Base-by-base conservation (phyloP, 2,888 invertebrate genomes). In the Cephus pulcher region DNA sequence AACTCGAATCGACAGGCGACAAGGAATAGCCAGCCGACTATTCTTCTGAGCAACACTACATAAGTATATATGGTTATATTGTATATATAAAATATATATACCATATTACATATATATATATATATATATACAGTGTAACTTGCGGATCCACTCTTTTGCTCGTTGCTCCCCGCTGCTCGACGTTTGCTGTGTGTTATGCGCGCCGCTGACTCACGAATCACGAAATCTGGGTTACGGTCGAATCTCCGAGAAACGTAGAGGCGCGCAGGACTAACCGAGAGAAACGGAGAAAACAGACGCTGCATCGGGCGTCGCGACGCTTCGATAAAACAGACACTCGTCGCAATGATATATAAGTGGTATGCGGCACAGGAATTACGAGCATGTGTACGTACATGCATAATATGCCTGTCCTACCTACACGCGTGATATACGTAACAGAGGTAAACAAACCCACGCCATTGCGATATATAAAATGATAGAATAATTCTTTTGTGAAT, bases 1-100 rank as follows among this genome's bases (percentile, higher is more conserved):
- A 71, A 82, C 82, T 82, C 81, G 75, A 79, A 81, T 77, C 84
- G 84, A 84, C 84, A 82, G 82, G 80, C 81, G 84, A 82, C 84
- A 84, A 78, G 84, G 80, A 81, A 82, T 81, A 79, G 76, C 80
- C 79, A 79, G 75, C 75, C 82, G 79, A 81, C 80, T 82, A 81
- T 79, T 82, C 80, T 78, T 79, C 75, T 81, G 79, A 79, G 76
- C 76, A 69, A 68, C 75, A 56, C 73, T 69, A 69, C 75, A 74
- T 76, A 69, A 75, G 77, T 75, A 78, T 77, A 79, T 56, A 75
- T 73, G 74, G 56, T 23, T 56, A 56, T 56, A 34, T 71, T 34
- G 71, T 34, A 34, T 32, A 71, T 23, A 32, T 71, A 32, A 4
- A 32, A 4, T 23, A 9, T 30, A 70, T 33, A 33, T 70, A 70